These are phyloP conservation scores for Vespertilio murinus DNA, from an alignment of 2,797 vertebrate species.

Conservation along the genomic window DNA sequence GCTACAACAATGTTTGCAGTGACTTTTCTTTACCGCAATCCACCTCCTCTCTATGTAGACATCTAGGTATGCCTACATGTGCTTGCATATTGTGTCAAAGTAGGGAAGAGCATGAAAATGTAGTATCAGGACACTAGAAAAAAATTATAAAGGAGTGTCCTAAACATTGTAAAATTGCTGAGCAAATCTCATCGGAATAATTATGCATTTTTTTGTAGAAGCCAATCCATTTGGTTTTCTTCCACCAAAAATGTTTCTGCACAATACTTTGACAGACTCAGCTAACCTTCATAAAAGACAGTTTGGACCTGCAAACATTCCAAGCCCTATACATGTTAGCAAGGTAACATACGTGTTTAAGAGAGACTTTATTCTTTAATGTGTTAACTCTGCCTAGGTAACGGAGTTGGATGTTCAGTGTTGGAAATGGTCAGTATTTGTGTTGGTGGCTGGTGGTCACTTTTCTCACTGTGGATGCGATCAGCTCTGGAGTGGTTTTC, in stretches of 20 bases:
- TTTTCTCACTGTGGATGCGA: conserved; percentile 52
- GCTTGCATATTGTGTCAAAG: conserved; percentile 10
- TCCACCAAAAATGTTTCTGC: conserved; percentile 12
- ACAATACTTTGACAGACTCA: conserved; percentile 18
- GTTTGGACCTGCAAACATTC: conserved; percentile 15
- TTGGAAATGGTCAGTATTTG: conserved; percentile 54
- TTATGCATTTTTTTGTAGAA: not conserved
- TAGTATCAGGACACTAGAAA: not conserved
- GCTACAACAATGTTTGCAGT: not conserved
- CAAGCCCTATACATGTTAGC: conserved; percentile 33
- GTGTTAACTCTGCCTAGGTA: conserved; percentile 39
- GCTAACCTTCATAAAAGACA: conserved; percentile 32
- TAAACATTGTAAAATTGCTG: conserved; percentile 33
- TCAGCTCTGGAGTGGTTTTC: conserved; percentile 15
- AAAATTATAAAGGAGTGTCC: not conserved
- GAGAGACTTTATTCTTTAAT: conserved; percentile 31
- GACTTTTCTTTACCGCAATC: not conserved
- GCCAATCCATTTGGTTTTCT: conserved; percentile 25
- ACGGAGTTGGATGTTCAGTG: conserved; percentile 44
- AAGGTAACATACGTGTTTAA: conserved; percentile 46
- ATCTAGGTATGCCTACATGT: not conserved
- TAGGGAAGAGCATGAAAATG: not conserved
- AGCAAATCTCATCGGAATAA: conserved; percentile 18
- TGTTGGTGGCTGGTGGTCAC: conserved; percentile 58
- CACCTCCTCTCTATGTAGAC: not conserved